Base-by-base conservation (phyloP, 2,888 invertebrate genomes). In the Eustalomyia histrio region DNA sequence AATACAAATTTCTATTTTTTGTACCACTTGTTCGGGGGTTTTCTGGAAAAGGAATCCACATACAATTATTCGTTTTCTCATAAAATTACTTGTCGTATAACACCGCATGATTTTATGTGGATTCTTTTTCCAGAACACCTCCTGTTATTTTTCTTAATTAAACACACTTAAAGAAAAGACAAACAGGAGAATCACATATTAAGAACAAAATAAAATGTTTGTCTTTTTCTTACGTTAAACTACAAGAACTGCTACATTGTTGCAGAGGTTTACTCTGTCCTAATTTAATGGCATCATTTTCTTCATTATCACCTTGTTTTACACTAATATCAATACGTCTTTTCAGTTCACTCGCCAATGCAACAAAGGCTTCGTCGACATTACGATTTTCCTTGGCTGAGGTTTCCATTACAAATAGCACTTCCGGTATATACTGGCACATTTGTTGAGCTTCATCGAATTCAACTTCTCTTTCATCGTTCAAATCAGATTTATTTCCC, bases 361-460 rank as follows among this genome's bases (percentile, higher is more conserved):
- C 95, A 80, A 95, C 93, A 91, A 97, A 97, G 83, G 96, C 95
- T 85, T 95, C 95, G 89, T 97, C 97, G 84, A 97, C 94, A 91
- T 97, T 97, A 64, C 95, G 95, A 88, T 97, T 97, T 86, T 96
- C 96, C 91, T 97, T 97, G 82, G 97, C 97, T 80, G 97, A 97
- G 1, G 97, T 96, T 91, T 97, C 97, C 92, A 97, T 92, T 43
- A 96, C 95, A 89, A 95, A 95, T 89, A 96, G 92, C 64, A 97
- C 95, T 92, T 97, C 97, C 21, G 96, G 96, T 87, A 96, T 94
- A 90, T 95, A 95, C 86, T 95, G 94, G 88, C 96, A 95, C 91
- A 97, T 94, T 35, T 95, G 94, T 89, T 96, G 95, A 0, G 97
- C 97, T 90, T 97, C 97, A 83, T 95, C 95, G 52, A 94, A 93